These are phyloP conservation scores for Tubulanus polymorphus DNA, from an alignment of 2,888 invertebrate genomes.

Conservation along the genomic window DNA sequence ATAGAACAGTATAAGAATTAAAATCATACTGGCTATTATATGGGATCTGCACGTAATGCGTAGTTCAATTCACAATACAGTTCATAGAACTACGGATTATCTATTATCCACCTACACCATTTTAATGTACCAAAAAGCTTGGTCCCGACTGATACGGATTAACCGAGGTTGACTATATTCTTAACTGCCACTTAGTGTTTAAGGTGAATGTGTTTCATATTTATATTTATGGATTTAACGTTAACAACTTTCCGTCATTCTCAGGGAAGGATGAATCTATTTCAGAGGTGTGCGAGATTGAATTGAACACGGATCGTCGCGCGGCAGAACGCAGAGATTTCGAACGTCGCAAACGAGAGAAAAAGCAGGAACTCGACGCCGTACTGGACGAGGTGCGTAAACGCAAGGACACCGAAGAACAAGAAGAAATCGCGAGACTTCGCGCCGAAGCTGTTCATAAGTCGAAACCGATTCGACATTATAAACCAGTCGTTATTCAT, in stretches of 20 bases:
- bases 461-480: slow-evolving; percentile 41
- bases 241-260: neutral
- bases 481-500: slow-evolving; percentile 32
- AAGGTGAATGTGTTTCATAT: neutral
- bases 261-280: slow-evolving; percentile 3
- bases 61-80: no score
- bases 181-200: no score
- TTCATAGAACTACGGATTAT: no score
- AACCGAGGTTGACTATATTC: no score
- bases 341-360: slow-evolving; percentile 34
- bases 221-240: neutral
- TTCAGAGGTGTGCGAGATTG: slow-evolving; percentile 57
- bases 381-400: slow-evolving; percentile 7
- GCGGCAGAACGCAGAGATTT: slow-evolving; percentile 53
- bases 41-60: no score
- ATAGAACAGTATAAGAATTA: no score
- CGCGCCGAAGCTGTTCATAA: slow-evolving; percentile 39
- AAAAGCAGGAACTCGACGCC: slow-evolving; percentile 22
- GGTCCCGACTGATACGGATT: no score
- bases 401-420: slow-evolving; percentile 33
- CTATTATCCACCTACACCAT: no score
- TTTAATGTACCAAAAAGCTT: no score
- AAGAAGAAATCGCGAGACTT: slow-evolving; percentile 30
- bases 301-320: slow-evolving; percentile 64
- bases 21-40: no score